Evolutionary conservation across 1,140 invertebrate genomes (phyloP).

Genomic region (Pseudomyrmex sp.): DNA sequence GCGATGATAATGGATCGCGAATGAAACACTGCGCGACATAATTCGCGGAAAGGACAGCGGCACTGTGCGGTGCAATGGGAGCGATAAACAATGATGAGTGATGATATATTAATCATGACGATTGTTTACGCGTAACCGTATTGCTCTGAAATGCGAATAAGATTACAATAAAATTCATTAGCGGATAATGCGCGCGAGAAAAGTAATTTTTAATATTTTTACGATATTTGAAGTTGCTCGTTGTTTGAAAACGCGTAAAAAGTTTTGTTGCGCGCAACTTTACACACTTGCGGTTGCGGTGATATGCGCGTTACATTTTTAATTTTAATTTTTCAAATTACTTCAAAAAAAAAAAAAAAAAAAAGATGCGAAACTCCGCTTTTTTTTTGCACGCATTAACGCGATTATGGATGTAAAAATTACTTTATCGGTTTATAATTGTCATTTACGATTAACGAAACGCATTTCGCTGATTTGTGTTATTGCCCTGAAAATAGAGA

Average conservation of each 20-base stretch:
- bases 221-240: too few species aligned
- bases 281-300: neutral
- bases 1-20: neutral
- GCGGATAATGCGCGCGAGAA: too few species aligned
- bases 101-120: neutral
- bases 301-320: constrained; percentile 4
- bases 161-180: neutral
- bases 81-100: constrained; percentile 38
- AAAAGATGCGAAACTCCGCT: neutral
- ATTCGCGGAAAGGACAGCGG: constrained; percentile 12
- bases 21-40: neutral
- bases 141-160: neutral
- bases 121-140: neutral
- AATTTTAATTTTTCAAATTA: neutral
- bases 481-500: constrained; percentile 31
- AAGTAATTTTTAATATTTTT: neutral
- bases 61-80: constrained; percentile 3
- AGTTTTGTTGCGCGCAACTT: constrained; percentile 11
- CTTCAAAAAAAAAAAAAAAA: neutral
- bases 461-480: constrained; percentile 1
- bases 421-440: constrained; percentile 15
- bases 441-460: neutral
- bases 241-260: constrained; percentile 3
- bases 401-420: neutral
- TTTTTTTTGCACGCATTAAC: neutral